These are phyloP conservation scores for Bombus waltoni DNA, from an alignment of 1,140 invertebrate genomes.

Conservation along the genomic window DNA sequence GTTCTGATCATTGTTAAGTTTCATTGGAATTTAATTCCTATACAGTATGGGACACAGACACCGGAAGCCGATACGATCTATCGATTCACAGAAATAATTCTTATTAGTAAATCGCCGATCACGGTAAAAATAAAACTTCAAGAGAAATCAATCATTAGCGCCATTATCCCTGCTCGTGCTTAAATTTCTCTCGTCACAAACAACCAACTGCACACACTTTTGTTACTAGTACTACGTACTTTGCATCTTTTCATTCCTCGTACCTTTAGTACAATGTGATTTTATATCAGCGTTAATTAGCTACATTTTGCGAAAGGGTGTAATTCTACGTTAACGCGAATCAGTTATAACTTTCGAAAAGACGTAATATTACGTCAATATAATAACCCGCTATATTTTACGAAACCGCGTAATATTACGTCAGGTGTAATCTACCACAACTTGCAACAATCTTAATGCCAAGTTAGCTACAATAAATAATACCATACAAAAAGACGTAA, in stretches of 20 bases:
- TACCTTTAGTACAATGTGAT: too few relatives aligned
- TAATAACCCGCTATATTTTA: too few relatives aligned
- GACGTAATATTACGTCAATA: not conserved
- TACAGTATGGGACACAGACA: not conserved
- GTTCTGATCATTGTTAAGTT: not conserved
- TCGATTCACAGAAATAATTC: conserved; percentile 16
- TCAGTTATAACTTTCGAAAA: not conserved
- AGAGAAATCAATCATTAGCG: not conserved
- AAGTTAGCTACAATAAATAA: too few relatives aligned
- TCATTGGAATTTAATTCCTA: conserved; percentile 2
- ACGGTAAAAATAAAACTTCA: not conserved
- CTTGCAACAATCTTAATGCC: too few relatives aligned
- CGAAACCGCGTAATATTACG: too few relatives aligned
- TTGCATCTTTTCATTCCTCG: not conserved
- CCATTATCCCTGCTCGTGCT: too few relatives aligned
- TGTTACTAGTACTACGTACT: not conserved
- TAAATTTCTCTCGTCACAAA: too few relatives aligned
- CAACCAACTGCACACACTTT: too few relatives aligned
- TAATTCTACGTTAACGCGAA: not conserved
- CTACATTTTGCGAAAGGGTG: not conserved
- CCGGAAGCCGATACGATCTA: conserved; percentile 26
- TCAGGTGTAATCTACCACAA: too few relatives aligned
- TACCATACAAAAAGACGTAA: too few relatives aligned
- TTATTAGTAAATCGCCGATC: not conserved
- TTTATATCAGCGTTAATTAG: too few relatives aligned